Percentiles rank a stretch among this genome's conserved stretches.
phyloP scores from a whole-genome alignment of 2,797 vertebrate genomes.

The Gambusia yucatana region DNA sequence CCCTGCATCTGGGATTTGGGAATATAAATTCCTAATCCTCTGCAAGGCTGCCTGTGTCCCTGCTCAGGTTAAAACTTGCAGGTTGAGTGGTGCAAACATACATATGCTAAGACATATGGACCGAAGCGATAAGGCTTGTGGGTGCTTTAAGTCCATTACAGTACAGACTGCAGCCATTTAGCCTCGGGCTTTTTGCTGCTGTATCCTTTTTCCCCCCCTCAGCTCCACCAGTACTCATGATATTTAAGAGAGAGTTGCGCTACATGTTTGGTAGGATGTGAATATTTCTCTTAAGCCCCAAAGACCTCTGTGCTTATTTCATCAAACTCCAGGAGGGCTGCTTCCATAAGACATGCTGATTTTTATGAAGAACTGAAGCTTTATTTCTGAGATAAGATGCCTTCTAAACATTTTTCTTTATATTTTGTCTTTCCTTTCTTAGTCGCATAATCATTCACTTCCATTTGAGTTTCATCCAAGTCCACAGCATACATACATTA shows the following conservation, averaged over 20 bases:
- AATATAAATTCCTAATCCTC: slow-evolving; percentile 70
- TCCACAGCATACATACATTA: background rate
- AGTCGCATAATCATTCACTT: background rate
- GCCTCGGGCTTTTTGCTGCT: slow-evolving; percentile 63
- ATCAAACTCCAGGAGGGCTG: background rate
- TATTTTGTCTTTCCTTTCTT: background rate
- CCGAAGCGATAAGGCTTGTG: slow-evolving; percentile 68
- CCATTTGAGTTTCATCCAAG: slow-evolving; percentile 1
- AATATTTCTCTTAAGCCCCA: background rate
- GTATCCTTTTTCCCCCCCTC: slow-evolving; percentile 31
- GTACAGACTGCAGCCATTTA: slow-evolving; percentile 68
- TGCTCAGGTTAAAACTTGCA: slow-evolving; percentile 73
- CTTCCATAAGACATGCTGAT: slow-evolving; percentile 9
- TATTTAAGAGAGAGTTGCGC: slow-evolving; percentile 38
- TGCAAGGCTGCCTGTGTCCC: slow-evolving; percentile 58
- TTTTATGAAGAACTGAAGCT: background rate
- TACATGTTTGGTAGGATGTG: slow-evolving; percentile 37
- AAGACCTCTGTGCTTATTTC: slow-evolving; percentile 5
- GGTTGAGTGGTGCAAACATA: slow-evolving; percentile 63
- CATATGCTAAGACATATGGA: slow-evolving; percentile 69
- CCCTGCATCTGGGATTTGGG: slow-evolving; percentile 69
- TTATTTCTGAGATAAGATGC: background rate
- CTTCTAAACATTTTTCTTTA: slow-evolving; percentile 4
- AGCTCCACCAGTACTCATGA: slow-evolving; percentile 45
- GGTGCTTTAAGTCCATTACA: slow-evolving; percentile 71